These are phyloP conservation scores for Volucella inanis DNA, from an alignment of 2,888 invertebrate genomes.

Conservation along the genomic window DNA sequence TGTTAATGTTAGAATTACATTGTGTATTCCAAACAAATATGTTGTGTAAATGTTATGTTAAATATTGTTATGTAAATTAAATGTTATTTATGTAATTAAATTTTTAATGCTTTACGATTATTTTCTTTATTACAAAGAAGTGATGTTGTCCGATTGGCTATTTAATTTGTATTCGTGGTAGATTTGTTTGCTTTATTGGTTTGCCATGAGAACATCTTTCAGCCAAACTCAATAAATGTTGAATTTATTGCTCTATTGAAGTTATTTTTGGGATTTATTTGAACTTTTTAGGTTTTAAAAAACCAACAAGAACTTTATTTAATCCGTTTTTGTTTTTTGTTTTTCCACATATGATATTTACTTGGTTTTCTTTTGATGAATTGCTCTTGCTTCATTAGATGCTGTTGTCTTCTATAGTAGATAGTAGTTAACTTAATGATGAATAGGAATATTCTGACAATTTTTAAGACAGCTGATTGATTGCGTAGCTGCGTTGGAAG, in stretches of 20 bases:
- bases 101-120: constrained; percentile 61
- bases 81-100: constrained; percentile 52
- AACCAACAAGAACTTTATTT: constrained; percentile 22
- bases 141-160: constrained; percentile 79
- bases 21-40: constrained; percentile 18
- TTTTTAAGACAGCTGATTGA: constrained; percentile 80
- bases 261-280: constrained; percentile 78
- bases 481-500: constrained; percentile 78
- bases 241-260: constrained; percentile 77
- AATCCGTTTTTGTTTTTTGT: constrained; percentile 38
- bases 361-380: constrained; percentile 67
- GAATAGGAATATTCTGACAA: constrained; percentile 81
- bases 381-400: constrained; percentile 77
- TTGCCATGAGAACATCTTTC: constrained; percentile 76
- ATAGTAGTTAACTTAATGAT: constrained; percentile 80
- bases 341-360: constrained; percentile 49
- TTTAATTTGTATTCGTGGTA: constrained; percentile 80
- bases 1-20: constrained; percentile 17
- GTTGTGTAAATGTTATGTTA: too few species aligned
- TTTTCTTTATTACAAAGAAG: constrained; percentile 70
- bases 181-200: constrained; percentile 81
- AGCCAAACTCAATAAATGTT: constrained; percentile 30
- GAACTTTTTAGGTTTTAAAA: neutral
- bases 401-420: constrained; percentile 77
- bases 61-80: constrained; percentile 53